Conservation (phyloP, 1,140 invertebrate species). For the Tetranychus urticae region DNA sequence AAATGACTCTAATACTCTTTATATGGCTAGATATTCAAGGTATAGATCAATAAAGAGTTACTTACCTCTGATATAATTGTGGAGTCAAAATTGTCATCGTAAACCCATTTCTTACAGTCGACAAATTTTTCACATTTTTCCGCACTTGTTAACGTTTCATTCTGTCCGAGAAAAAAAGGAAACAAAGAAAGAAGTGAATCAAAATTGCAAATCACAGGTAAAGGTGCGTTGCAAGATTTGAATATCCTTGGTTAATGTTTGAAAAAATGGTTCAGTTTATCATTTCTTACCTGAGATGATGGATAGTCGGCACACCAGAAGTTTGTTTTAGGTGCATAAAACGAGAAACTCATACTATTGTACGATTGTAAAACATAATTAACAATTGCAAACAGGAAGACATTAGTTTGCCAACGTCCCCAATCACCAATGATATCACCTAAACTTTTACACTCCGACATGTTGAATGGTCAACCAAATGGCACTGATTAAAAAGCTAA, state of each 20-base stretch:
- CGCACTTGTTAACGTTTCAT: not conserved
- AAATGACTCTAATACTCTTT: too few relatives aligned
- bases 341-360: conserved; percentile 7
- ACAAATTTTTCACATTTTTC: not conserved
- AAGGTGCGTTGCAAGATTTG: not conserved
- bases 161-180: not conserved
- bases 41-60: too few relatives aligned
- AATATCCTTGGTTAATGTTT: not conserved
- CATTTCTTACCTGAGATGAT: not conserved
- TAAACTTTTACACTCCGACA: too few relatives aligned
- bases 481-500: too few relatives aligned
- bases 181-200: not conserved
- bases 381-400: conserved; percentile 3
- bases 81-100: not conserved
- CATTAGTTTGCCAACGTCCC: conserved; percentile 7
- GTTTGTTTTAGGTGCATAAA: conserved; percentile 8
- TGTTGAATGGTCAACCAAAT: too few relatives aligned
- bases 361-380: not conserved
- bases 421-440: conserved; percentile 4
- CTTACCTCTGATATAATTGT: not conserved
- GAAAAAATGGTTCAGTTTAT: not conserved
- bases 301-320: conserved; percentile 5
- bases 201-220: not conserved
- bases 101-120: not conserved
- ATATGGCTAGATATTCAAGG: too few relatives aligned